Conservation (phyloP, 2,888 invertebrate species). For the Leptinotarsa tumamoca region DNA sequence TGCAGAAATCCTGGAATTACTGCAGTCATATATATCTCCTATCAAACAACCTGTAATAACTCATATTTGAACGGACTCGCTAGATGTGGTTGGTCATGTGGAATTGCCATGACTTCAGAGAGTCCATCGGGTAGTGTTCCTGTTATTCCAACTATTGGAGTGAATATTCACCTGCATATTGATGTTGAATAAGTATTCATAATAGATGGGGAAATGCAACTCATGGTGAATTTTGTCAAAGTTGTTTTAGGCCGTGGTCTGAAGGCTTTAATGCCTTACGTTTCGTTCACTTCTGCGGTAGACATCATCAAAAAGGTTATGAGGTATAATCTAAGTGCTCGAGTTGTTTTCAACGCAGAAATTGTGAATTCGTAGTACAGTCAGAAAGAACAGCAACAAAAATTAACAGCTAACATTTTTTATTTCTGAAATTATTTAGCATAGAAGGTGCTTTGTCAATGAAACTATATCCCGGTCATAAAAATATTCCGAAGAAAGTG, state of each 20-base stretch:
- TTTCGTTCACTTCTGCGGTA: background rate
- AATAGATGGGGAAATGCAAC: background rate
- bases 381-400: no score
- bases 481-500: no score
- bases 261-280: background rate
- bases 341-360: no score
- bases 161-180: constrained; percentile 24
- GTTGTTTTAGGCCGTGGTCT: background rate
- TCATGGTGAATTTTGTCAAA: background rate
- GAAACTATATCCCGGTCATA: no score
- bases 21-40: constrained; percentile 26
- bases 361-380: no score
- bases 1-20: constrained; percentile 31
- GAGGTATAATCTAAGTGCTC: no score
- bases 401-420: no score
- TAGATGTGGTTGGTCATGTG: background rate
- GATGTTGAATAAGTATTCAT: constrained; percentile 12
- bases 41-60: constrained; percentile 25
- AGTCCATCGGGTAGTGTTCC: constrained; percentile 28
- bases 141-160: constrained; percentile 28
- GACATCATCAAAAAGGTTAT: no score
- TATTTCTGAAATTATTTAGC: no score
- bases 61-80: constrained; percentile 20
- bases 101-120: constrained; percentile 23
- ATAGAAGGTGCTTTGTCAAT: no score